Conservation (phyloP, 2,797 vertebrate genomes). For the Cephalopachus bancanus region DNA sequence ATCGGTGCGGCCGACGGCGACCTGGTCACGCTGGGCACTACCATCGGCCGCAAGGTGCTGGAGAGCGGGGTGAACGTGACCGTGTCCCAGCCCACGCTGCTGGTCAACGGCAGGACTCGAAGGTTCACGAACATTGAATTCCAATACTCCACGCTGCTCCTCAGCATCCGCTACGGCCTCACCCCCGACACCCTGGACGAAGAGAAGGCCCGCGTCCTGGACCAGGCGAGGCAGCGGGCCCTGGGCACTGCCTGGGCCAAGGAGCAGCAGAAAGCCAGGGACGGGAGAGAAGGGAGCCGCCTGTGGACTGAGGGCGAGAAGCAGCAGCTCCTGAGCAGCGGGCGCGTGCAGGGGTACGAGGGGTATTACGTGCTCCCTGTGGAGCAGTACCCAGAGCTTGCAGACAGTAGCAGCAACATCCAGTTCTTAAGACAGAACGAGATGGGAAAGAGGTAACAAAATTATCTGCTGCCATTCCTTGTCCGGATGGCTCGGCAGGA, state of each 20-base stretch:
- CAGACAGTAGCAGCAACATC: constrained; percentile 99
- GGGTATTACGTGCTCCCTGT: constrained; percentile 99
- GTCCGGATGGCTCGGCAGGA: constrained; percentile 91
- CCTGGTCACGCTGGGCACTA: constrained; percentile 95
- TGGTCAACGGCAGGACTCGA: constrained; percentile 96
- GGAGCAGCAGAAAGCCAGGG: constrained; percentile 96
- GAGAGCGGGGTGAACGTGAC: constrained; percentile 97
- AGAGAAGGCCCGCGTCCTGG: constrained; percentile 96
- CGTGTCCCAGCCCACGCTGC: constrained; percentile 90
- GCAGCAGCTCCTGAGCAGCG: constrained; percentile 97
- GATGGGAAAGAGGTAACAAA: constrained; percentile 99
- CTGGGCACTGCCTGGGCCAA: constrained; percentile 96
- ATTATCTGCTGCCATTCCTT: constrained; percentile 91
- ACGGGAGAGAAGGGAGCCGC: constrained; percentile 97
- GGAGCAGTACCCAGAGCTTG: constrained; percentile 99
- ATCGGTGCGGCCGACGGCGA: constrained; percentile 96
- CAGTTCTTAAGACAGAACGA: constrained; percentile 99
- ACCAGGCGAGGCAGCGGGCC: constrained; percentile 96
- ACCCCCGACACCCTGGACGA: constrained; percentile 95
- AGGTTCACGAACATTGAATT: constrained; percentile 98
- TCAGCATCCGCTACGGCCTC: constrained; percentile 96
- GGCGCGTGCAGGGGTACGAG: constrained; percentile 98
- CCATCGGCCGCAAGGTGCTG: constrained; percentile 95
- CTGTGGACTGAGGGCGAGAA: constrained; percentile 99
- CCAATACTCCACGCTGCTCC: constrained; percentile 93